A percentile compares a stretch with the other conserved stretches of the same genome.
Evolutionary conservation across 2,888 invertebrate genomes (phyloP).

Genomic region (Standfussiana lucernea): DNA sequence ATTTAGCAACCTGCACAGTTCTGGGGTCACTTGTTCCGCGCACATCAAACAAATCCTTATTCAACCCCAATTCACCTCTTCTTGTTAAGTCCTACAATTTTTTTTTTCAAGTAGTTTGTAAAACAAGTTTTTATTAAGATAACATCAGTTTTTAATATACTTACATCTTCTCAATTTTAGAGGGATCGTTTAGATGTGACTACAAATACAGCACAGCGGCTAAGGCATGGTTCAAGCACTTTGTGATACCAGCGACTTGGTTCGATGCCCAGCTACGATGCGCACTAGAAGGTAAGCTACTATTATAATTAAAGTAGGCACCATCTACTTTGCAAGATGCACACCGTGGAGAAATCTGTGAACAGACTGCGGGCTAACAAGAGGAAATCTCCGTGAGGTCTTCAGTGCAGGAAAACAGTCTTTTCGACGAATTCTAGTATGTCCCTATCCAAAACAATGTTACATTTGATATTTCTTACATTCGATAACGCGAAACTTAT

Average conservation of each 20-base stretch:
- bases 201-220: conserved; percentile 31
- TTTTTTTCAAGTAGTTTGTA: too few species aligned
- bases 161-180: conserved; percentile 15
- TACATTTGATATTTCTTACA: neutral
- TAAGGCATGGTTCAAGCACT: conserved; percentile 45
- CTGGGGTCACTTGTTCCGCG: too few species aligned
- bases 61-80: too few species aligned
- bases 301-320: neutral
- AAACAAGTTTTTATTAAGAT: too few species aligned
- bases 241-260: conserved; percentile 41
- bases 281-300: conserved; percentile 42
- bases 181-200: conserved; percentile 49
- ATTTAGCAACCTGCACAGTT: too few species aligned
- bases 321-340: neutral
- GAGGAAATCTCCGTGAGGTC: neutral
- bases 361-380: neutral
- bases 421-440: neutral
- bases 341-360: neutral
- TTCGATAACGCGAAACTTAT: too few species aligned
- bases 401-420: neutral
- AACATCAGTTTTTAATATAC: too few species aligned
- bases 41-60: too few species aligned
- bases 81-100: too few species aligned
- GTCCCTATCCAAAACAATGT: neutral
- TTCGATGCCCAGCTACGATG: conserved; percentile 43